Evolutionary conservation across 2,888 invertebrate genomes (phyloP), one percentile per base, ranked within the genome.

Genomic region (Meiosimyza platycephala): DNA sequence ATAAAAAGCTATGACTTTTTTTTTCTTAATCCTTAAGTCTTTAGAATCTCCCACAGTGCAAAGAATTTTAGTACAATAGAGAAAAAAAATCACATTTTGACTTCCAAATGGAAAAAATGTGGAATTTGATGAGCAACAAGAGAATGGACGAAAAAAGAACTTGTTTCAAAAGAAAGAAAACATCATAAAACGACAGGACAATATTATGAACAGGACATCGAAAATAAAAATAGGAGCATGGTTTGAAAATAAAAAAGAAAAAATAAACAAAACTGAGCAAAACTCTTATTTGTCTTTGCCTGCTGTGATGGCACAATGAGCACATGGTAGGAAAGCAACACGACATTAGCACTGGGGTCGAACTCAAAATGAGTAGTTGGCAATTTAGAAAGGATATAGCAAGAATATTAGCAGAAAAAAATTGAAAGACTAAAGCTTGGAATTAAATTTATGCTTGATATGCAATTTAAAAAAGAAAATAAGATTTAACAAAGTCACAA

Each of bases 141-240:
- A 40, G 40, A 40, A 62, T 33, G 16, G 33, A 40, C 40, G 33
- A 47, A 57, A 57, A 18, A 62, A 28, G 28, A 40, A 62, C 40
- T 28, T 33, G 47, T 15, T 12, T 15, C 33, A 28, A 62, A 16
- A 47, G 9, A 62, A 62, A 62, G 33, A 62, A n/a, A 2, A 16
- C 51, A 28, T 22, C 50, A 64, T 18, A 50, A 64, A 50, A 51
- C 51, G 51, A 50, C 51, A 51, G 51, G 64, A 64, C 51, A 18
- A 64, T 51, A 51, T 51, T 64, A 51, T 28, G 64, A 64, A 64
- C 64, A 64, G 64, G 64, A 64, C 64, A 64, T 18, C 18, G 51
- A 50, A 51, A 64, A 64, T 64, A 51, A 51, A 64, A 51, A 64
- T 64, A 22, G 51, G 51, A 64, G 16, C 28, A 13, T n/a, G 16